Evolutionary conservation across 2,113 vertebrate species (phyloP).

Genomic region (Bolborhynchus lineola): DNA sequence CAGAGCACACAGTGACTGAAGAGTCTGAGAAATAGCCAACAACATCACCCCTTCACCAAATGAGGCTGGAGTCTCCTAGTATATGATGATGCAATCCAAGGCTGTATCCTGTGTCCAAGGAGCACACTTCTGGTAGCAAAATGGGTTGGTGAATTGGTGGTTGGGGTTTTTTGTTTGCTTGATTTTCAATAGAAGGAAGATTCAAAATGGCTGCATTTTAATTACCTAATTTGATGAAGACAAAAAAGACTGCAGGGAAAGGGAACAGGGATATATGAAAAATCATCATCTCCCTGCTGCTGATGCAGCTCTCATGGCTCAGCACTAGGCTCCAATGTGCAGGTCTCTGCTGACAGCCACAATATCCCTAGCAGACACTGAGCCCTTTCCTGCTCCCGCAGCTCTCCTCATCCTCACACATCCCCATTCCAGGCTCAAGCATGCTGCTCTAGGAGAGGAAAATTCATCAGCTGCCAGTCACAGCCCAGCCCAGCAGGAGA

Average conservation of each 20-base stretch:
- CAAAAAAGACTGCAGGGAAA: neutral
- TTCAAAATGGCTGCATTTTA: neutral
- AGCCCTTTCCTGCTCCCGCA: neutral
- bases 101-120: neutral
- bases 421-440: neutral
- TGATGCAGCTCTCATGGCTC: neutral
- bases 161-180: neutral
- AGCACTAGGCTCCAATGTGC: accelerated
- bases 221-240: neutral
- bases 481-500: accelerated
- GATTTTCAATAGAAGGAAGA: neutral
- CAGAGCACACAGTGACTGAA: neutral
- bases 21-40: neutral
- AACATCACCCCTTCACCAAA: neutral
- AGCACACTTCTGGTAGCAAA: neutral
- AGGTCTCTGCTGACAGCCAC: neutral
- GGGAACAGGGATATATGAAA: neutral
- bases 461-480: neutral
- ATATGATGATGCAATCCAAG: neutral
- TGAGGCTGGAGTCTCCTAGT: neutral
- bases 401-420: neutral
- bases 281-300: neutral
- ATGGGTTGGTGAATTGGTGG: neutral
- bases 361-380: neutral
- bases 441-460: neutral